These are phyloP conservation scores for Papilio helenus DNA, from an alignment of 1,140 invertebrate species.

Conservation along the genomic window DNA sequence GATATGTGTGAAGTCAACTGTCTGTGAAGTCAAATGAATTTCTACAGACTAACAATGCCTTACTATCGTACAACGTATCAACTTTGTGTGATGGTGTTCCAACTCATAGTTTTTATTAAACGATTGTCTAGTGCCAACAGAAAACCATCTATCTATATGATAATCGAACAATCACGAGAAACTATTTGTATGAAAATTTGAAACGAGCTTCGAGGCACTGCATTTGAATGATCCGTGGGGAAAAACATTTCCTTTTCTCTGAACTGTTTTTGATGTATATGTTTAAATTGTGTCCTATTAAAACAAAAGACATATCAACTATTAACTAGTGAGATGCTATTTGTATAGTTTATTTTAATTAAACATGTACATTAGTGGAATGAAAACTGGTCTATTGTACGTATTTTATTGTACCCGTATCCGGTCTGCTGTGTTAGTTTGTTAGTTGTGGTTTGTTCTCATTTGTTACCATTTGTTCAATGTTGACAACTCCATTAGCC, in stretches of 20 bases:
- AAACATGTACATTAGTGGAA: conserved; percentile 11
- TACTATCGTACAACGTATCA: too few species aligned
- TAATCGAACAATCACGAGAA: conserved; percentile 39
- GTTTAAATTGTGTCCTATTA: not conserved
- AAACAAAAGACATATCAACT: too few species aligned
- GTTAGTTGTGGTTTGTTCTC: conserved; percentile 14
- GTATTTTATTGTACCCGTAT: conserved; percentile 25
- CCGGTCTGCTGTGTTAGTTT: conserved; percentile 6
- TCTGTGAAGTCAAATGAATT: too few species aligned
- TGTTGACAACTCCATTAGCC: conserved; percentile 22
- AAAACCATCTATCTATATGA: conserved; percentile 39
- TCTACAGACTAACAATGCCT: too few species aligned
- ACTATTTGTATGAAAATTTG: conserved; percentile 41
- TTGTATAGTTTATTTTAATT: conserved; percentile 5
- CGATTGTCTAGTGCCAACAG: conserved; percentile 27
- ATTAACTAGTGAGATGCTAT: not conserved
- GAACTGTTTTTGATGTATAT: not conserved
- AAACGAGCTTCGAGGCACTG: conserved; percentile 36
- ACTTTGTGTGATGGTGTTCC: not conserved
- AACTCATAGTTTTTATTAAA: conserved; percentile 21
- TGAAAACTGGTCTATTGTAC: conserved; percentile 13
- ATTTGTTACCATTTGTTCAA: conserved; percentile 22
- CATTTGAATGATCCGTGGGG: conserved; percentile 38
- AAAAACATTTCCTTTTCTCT: conserved; percentile 30
- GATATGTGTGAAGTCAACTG: too few species aligned